A percentile compares a stretch with the other conserved stretches of the same genome.
phyloP scores from a whole-genome alignment of 2,797 vertebrate genomes.

The Acropternis orthonyx region DNA sequence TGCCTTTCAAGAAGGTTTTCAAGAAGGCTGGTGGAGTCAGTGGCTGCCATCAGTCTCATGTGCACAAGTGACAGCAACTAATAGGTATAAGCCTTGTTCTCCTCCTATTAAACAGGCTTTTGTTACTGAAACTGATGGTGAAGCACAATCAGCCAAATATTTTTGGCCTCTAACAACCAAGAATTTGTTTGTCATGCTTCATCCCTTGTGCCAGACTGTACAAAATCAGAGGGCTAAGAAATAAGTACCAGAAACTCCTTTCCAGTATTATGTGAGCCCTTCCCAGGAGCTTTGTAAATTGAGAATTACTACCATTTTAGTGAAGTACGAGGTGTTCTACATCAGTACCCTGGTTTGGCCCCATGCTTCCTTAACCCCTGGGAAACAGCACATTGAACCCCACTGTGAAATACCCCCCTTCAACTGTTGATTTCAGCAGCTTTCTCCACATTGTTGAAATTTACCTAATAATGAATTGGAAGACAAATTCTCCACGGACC shows the following conservation, averaged over 20 bases:
- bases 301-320: neutral
- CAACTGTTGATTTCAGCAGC: neutral
- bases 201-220: neutral
- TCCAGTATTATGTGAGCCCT: neutral
- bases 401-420: neutral
- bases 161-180: neutral
- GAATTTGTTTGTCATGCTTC: neutral
- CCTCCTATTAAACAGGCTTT: neutral
- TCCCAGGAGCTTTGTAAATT: neutral
- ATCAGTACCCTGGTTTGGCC: neutral
- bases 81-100: neutral
- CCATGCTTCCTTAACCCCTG: neutral
- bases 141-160: neutral
- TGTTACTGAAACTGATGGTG: neutral
- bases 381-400: fast-evolving
- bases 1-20: neutral
- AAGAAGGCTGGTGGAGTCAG: neutral
- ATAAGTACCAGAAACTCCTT: neutral
- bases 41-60: neutral
- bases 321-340: fast-evolving
- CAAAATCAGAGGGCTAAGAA: neutral
- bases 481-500: neutral
- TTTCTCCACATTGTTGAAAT: neutral
- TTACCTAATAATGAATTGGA: neutral
- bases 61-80: neutral